These are phyloP conservation scores for Zaprionus taronus DNA, from an alignment of 1,140 invertebrate species.

Conservation along the genomic window DNA sequence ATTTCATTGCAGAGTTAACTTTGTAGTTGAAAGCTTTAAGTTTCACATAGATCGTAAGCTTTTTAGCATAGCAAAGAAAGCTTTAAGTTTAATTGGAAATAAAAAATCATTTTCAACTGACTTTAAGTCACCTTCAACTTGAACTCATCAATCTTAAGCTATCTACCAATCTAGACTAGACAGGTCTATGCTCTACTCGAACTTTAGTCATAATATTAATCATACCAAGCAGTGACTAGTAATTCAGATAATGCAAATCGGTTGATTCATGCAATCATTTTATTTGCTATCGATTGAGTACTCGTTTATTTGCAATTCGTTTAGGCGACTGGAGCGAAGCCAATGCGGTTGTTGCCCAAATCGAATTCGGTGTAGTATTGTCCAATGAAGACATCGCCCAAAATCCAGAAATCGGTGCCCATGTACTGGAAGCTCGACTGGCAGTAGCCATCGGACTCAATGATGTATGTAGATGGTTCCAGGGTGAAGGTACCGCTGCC, in stretches of 20 bases:
- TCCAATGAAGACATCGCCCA: constrained; percentile 89
- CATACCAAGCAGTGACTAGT: background rate
- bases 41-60: too few species aligned
- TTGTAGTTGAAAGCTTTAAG: too few species aligned
- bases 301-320: background rate
- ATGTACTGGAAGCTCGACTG: constrained; percentile 49
- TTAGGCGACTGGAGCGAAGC: constrained; percentile 84
- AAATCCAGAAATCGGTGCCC: constrained; percentile 68
- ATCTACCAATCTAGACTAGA: background rate
- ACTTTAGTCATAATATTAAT: background rate
- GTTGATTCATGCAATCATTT: constrained; percentile 32
- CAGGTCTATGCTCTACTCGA: background rate
- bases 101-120: background rate
- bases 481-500: constrained; percentile 49
- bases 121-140: background rate
- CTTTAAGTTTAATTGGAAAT: too few species aligned
- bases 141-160: background rate
- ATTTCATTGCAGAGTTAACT: background rate
- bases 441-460: constrained; percentile 37
- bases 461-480: constrained; percentile 54
- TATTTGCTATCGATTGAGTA: constrained; percentile 6
- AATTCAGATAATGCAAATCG: constrained; percentile 1
- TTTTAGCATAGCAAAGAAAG: too few species aligned
- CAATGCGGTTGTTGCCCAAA: constrained; percentile 88
- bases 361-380: constrained; percentile 90